Percentiles rank a stretch among this genome's conserved stretches.
These are phyloP conservation scores for Phaedon cochleariae DNA, from an alignment of 2,888 invertebrate genomes.

Conservation along the genomic window DNA sequence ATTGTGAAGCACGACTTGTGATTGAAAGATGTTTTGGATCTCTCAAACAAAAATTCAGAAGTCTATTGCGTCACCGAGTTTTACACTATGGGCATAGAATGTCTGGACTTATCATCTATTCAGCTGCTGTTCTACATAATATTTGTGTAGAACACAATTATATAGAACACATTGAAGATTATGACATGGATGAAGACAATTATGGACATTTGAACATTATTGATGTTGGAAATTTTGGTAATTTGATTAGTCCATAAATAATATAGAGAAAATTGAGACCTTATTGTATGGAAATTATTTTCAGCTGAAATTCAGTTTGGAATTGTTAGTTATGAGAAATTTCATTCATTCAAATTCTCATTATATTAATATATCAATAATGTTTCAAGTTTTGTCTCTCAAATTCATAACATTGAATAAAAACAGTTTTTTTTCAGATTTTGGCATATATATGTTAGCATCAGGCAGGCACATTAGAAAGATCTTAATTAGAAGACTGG, in stretches of 20 bases:
- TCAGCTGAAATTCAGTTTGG: too few species aligned
- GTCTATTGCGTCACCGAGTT: conserved; percentile 1
- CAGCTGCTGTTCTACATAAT: conserved; percentile 2
- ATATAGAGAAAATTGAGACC: too few species aligned
- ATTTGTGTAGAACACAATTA: conserved; percentile 5
- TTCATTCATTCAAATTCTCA: too few species aligned
- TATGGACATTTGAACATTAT: neutral
- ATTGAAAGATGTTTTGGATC: conserved; percentile 7
- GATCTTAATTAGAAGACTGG: neutral
- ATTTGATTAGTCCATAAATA: neutral
- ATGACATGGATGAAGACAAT: neutral
- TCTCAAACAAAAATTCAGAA: conserved; percentile 3
- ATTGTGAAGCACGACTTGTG: neutral
- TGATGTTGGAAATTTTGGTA: neutral
- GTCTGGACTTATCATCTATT: conserved; percentile 7
- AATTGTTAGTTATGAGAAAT: too few species aligned
- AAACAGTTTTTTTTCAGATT: neutral
- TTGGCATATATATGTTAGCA: neutral
- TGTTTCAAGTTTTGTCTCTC: neutral
- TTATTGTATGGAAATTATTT: too few species aligned
- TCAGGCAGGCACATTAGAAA: conserved; percentile 1
- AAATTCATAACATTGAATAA: neutral
- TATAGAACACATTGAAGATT: neutral
- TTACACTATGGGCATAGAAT: conserved; percentile 5
- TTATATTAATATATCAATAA: too few species aligned